These are phyloP conservation scores for Limnephilus marmoratus DNA, from an alignment of 2,888 invertebrate species.

Conservation along the genomic window DNA sequence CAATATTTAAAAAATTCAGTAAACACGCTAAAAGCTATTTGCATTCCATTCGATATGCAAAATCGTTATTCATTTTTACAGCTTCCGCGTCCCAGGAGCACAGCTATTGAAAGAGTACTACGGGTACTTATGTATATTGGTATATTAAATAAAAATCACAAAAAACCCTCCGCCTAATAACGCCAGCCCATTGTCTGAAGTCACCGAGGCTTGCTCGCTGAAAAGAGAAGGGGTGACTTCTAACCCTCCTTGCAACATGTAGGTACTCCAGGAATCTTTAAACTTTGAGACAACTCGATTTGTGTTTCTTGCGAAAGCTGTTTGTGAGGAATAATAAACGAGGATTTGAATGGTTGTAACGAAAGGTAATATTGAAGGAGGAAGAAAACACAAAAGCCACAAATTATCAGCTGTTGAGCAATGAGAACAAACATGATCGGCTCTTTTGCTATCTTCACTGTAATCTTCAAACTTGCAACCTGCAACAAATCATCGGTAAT, in stretches of 20 bases:
- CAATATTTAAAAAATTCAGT: neutral
- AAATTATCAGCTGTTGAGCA: too few species aligned
- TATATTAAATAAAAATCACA: constrained; percentile 65
- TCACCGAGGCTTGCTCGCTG: constrained; percentile 61
- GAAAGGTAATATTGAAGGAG: too few species aligned
- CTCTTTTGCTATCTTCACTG: too few species aligned
- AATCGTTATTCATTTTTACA: constrained; percentile 57
- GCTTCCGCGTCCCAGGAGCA: constrained; percentile 49
- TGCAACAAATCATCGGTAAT: too few species aligned
- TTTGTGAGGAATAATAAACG: neutral
- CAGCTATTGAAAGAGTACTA: constrained; percentile 46
- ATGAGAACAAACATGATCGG: too few species aligned
- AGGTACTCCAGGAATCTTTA: constrained; percentile 3
- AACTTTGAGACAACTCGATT: neutral
- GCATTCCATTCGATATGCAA: constrained; percentile 48
- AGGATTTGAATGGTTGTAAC: too few species aligned
- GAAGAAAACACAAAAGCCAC: too few species aligned
- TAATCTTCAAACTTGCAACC: too few species aligned
- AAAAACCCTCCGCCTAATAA: constrained; percentile 55
- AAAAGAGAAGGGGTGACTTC: constrained; percentile 64
- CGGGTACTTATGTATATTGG: constrained; percentile 12
- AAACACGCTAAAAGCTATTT: constrained; percentile 26
- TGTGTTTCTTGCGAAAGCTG: neutral
- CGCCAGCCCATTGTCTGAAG: constrained; percentile 63
- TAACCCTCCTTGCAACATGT: constrained; percentile 20